Conservation (phyloP, 2,888 invertebrate species). For the Catocala nupta region DNA sequence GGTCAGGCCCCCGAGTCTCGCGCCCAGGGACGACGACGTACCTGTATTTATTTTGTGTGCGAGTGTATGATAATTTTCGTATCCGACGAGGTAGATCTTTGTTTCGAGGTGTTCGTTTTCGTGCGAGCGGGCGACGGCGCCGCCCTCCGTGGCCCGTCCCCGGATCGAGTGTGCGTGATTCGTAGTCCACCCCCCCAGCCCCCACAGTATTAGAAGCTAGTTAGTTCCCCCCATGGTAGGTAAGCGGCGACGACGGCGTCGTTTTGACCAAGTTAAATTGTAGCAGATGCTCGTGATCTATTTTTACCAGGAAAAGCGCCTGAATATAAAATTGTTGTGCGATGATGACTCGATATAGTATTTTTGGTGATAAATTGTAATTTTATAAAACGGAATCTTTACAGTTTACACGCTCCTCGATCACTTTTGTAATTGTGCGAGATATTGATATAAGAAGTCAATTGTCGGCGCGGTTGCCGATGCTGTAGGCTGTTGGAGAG, state of each 20-base stretch:
- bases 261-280: slow-evolving; percentile 64
- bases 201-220: slow-evolving; percentile 45
- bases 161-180: neutral
- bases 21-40: slow-evolving; percentile 15
- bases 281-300: slow-evolving; percentile 62
- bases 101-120: slow-evolving; percentile 42
- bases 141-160: neutral
- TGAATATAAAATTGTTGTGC: slow-evolving; percentile 67
- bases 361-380: slow-evolving; percentile 79
- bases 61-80: slow-evolving; percentile 61
- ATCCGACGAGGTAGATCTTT: slow-evolving; percentile 50
- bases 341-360: slow-evolving; percentile 59
- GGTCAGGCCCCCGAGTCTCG: too few relatives aligned
- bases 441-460: slow-evolving; percentile 74
- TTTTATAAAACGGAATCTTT: slow-evolving; percentile 75
- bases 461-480: slow-evolving; percentile 66
- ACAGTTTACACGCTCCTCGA: slow-evolving; percentile 80
- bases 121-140: slow-evolving; percentile 35
- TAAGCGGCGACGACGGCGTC: slow-evolving; percentile 48
- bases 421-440: slow-evolving; percentile 84
- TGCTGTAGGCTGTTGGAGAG: slow-evolving; percentile 40
- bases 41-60: slow-evolving; percentile 71
- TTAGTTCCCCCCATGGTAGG: slow-evolving; percentile 35
- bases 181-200: neutral
- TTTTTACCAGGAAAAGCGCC: slow-evolving; percentile 73